Evolutionary conservation across 2,797 vertebrate genomes (phyloP).

Genomic region (Coregonus suidteri): DNA sequence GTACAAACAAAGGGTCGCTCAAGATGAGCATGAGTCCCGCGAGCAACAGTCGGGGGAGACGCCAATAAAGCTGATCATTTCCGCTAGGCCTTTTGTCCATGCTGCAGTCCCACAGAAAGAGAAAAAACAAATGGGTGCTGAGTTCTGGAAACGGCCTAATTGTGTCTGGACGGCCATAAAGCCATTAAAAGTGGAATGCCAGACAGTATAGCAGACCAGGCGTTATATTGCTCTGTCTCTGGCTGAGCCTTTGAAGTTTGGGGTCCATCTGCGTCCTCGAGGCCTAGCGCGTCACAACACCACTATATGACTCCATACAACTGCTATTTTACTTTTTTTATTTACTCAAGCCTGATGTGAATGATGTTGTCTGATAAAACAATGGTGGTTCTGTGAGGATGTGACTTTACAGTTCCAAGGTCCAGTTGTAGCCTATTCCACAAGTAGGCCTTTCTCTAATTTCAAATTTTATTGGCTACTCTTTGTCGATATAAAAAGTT

Average conservation of each 20-base stretch:
- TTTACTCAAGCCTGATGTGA: constrained; percentile 11
- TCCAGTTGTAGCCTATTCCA: constrained; percentile 22
- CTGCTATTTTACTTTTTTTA: constrained; percentile 8
- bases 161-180: constrained; percentile 97
- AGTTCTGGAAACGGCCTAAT: constrained; percentile 94
- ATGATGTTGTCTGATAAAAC: constrained; percentile 13
- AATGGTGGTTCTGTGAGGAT: background rate
- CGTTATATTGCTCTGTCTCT: constrained; percentile 93
- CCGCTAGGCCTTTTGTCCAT: constrained; percentile 87
- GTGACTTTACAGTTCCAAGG: constrained; percentile 9
- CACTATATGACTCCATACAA: constrained; percentile 46
- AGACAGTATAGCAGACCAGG: constrained; percentile 94
- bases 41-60: constrained; percentile 69
- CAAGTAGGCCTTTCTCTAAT: constrained; percentile 14
- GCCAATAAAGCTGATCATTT: constrained; percentile 95
- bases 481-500: background rate
- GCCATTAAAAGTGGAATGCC: constrained; percentile 96
- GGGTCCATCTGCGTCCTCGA: constrained; percentile 84
- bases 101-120: constrained; percentile 78
- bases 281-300: constrained; percentile 84
- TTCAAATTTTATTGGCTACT: background rate
- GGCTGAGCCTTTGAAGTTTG: constrained; percentile 93
- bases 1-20: constrained; percentile 75
- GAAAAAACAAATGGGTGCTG: constrained; percentile 92
- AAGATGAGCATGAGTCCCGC: constrained; percentile 72